Percentiles rank a stretch among this genome's conserved stretches.
These are phyloP conservation scores for Spermophilus dauricus DNA, from an alignment of 2,113 vertebrate genomes.

Conservation along the genomic window DNA sequence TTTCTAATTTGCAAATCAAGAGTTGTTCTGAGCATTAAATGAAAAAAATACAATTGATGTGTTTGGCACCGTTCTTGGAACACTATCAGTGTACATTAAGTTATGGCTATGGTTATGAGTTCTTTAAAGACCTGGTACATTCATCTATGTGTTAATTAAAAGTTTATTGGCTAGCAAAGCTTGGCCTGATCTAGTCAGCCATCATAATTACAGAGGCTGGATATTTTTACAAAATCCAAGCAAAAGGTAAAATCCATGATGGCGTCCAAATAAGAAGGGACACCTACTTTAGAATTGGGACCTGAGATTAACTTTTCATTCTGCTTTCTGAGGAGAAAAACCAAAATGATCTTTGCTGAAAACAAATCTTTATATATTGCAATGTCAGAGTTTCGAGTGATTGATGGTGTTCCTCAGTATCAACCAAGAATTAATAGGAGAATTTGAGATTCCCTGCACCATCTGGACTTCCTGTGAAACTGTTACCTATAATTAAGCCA, in stretches of 20 bases:
- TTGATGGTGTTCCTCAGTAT: not conserved
- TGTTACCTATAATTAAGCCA: conserved; percentile 58
- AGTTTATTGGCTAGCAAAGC: not conserved
- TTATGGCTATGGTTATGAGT: not conserved
- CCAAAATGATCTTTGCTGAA: not conserved
- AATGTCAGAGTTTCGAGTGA: not conserved
- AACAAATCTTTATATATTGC: not conserved
- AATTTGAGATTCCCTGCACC: not conserved
- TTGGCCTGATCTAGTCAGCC: conserved; percentile 16
- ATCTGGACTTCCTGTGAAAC: conserved; percentile 53
- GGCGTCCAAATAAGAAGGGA: not conserved
- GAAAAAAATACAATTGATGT: not conserved
- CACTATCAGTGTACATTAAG: not conserved
- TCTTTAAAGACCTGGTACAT: not conserved
- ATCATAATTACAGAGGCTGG: not conserved
- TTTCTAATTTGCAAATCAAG: not conserved
- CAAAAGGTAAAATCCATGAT: not conserved
- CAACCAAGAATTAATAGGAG: not conserved
- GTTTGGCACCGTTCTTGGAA: conserved; percentile 7
- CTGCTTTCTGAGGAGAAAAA: conserved; percentile 14
- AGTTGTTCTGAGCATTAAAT: not conserved
- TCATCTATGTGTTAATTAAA: not conserved
- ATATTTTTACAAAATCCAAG: conserved; percentile 52
- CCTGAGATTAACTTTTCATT: not conserved
- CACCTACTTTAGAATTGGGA: not conserved